Conservation (phyloP, 2,888 invertebrate genomes). For the Epinotia brunnichana region DNA sequence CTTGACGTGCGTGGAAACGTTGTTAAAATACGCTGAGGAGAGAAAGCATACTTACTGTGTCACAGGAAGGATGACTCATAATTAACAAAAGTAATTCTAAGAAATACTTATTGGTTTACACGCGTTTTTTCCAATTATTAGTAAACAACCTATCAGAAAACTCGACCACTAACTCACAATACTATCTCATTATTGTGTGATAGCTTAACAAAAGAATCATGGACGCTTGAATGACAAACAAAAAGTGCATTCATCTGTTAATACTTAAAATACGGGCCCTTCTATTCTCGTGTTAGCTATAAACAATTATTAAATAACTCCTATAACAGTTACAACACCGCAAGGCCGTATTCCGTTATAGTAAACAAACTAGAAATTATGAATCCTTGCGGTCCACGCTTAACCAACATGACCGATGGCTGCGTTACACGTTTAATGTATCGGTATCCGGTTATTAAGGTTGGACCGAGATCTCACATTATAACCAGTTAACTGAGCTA, state of each 20-base stretch:
- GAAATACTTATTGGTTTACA: not conserved
- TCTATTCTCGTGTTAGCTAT: constrained; percentile 18
- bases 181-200: not conserved
- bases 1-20: constrained; percentile 9
- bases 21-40: constrained; percentile 6
- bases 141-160: not conserved
- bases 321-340: constrained; percentile 34
- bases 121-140: not conserved
- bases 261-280: not conserved
- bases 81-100: constrained; percentile 14
- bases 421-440: constrained; percentile 30
- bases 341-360: constrained; percentile 41
- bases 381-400: constrained; percentile 39
- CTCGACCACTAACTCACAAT: not conserved
- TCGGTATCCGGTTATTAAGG: constrained; percentile 40
- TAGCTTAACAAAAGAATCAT: constrained; percentile 7
- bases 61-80: constrained; percentile 25
- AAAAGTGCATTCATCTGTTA: not conserved
- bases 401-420: constrained; percentile 37
- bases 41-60: constrained; percentile 11
- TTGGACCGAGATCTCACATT: constrained; percentile 20
- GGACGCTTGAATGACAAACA: not conserved
- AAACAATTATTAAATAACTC: constrained; percentile 32
- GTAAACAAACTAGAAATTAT: constrained; percentile 38
- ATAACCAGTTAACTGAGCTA: constrained; percentile 9